Conservation (phyloP, 2,113 vertebrate species). For the Athene noctua region DNA sequence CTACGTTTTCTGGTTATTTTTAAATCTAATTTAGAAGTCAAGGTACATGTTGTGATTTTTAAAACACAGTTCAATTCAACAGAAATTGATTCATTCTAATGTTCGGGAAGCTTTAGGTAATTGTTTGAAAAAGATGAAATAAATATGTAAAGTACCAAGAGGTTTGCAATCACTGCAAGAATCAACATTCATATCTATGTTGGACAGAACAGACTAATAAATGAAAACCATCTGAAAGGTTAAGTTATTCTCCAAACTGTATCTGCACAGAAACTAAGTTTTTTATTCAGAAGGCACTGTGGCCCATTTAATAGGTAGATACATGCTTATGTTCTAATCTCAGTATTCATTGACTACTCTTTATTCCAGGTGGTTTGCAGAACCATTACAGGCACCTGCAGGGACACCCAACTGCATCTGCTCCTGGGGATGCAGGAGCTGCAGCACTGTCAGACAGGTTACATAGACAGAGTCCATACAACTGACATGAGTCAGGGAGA, state of each 20-base stretch:
- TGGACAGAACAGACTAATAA: not conserved
- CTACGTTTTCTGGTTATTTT: slow-evolving; percentile 9
- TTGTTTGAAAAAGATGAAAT: not conserved
- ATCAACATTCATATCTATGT: not conserved
- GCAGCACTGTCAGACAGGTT: not conserved
- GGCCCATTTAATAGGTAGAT: not conserved
- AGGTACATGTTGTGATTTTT: not conserved
- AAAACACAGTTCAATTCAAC: not conserved
- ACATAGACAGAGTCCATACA: not conserved
- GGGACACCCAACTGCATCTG: not conserved
- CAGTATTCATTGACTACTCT: not conserved
- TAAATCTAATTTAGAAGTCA: not conserved
- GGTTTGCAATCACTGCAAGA: not conserved
- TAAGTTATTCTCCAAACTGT: not conserved
- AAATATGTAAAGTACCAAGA: not conserved
- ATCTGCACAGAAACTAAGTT: not conserved
- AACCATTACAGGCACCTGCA: not conserved
- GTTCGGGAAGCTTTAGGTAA: not conserved
- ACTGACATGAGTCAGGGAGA: not conserved
- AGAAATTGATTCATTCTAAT: slow-evolving; percentile 13
- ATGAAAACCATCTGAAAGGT: not conserved
- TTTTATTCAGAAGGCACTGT: not conserved
- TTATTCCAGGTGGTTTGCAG: not conserved
- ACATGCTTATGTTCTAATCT: not conserved
- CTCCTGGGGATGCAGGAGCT: not conserved